Evolutionary conservation across 2,113 vertebrate species (phyloP).

Genomic region (Chionodraco myersi): DNA sequence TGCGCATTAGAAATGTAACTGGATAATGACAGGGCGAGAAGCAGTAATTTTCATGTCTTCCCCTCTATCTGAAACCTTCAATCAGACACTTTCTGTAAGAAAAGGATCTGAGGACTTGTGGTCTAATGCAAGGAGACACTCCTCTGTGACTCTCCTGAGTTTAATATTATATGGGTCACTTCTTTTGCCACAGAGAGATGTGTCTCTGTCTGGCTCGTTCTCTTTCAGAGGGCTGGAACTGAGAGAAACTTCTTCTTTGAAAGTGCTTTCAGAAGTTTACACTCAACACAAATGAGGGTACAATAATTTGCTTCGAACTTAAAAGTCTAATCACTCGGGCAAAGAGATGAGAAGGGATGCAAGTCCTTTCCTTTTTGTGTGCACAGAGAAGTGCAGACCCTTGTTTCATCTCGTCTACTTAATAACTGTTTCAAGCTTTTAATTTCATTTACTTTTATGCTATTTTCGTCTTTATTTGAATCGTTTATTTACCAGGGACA

Average conservation of each 20-base stretch:
- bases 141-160: conserved; percentile 21
- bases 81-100: conserved; percentile 34
- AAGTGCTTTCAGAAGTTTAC: conserved; percentile 30
- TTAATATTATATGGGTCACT: conserved; percentile 61
- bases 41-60: conserved; percentile 15
- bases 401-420: background rate
- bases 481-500: too few species aligned
- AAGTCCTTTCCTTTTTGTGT: background rate
- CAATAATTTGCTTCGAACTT: conserved; percentile 24
- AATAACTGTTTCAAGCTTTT: background rate
- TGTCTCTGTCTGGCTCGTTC: conserved; percentile 13
- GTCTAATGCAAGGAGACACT: conserved; percentile 32
- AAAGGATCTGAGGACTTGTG: conserved; percentile 44
- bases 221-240: background rate
- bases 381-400: background rate
- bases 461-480: too few species aligned
- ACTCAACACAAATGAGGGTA: conserved; percentile 22
- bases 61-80: conserved; percentile 11
- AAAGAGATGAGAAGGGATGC: background rate
- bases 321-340: conserved; percentile 1
- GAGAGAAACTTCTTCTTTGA: conserved; percentile 28
- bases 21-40: background rate
- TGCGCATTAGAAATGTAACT: background rate
- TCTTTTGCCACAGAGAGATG: conserved; percentile 30
- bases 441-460: too few species aligned